Evolutionary conservation across 2,113 vertebrate species (phyloP).

Genomic region (Sus scrofa): T2T-Sscrofa CM000813.6:31851501-31852000

Average conservation of each 20-base stretch:
- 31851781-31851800: not conserved
- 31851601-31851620: not conserved
- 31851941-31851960: not conserved
- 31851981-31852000: not conserved
- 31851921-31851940: not conserved
- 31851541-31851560: no score
- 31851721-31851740: not conserved
- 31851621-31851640: not conserved
- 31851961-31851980: not conserved
- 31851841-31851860: not conserved
- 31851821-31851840: not conserved
- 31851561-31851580: no score
- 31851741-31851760: not conserved
- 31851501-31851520: no score
- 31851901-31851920: accelerated
- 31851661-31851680: not conserved
- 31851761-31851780: not conserved
- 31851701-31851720: not conserved
- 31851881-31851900: no score
- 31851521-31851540: no score
- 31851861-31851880: not conserved
- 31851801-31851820: not conserved
- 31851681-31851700: not conserved
- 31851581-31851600: not conserved
- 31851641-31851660: not conserved